Conservation (phyloP, 1,140 invertebrate species). For the Bombus confusus region DNA sequence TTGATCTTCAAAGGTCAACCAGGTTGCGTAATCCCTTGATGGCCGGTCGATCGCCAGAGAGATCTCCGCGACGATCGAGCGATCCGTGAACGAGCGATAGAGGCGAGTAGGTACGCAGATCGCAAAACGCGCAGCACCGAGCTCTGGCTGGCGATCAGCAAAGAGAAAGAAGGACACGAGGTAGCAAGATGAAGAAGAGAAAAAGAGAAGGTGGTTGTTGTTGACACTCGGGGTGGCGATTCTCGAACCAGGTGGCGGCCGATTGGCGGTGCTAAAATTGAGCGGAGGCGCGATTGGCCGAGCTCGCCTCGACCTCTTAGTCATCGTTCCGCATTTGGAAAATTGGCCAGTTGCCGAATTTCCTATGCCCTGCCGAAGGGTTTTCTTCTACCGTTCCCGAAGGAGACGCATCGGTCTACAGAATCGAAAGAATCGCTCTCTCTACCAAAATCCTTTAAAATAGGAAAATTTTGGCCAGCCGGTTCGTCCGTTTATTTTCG, state of each 20-base stretch:
- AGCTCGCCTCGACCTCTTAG: slow-evolving; percentile 61
- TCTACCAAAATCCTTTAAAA: too few relatives aligned
- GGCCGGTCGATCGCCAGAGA: background rate
- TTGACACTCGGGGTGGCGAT: slow-evolving; percentile 67
- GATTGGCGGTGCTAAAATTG: slow-evolving; percentile 70
- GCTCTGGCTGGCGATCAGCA: slow-evolving; percentile 30
- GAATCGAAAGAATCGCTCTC: background rate
- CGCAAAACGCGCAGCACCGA: background rate
- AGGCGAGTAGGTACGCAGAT: background rate
- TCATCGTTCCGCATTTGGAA: slow-evolving; percentile 73
- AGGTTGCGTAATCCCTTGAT: background rate
- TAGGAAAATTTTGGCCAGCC: too few relatives aligned
- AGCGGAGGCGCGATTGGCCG: slow-evolving; percentile 53
- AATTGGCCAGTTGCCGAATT: slow-evolving; percentile 72
- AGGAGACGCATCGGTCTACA: background rate
- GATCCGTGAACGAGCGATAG: background rate
- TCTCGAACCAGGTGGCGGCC: slow-evolving; percentile 56
- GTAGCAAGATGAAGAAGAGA: background rate
- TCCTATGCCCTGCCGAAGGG: slow-evolving; percentile 66
- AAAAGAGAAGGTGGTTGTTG: slow-evolving; percentile 34
- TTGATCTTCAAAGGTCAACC: slow-evolving; percentile 8
- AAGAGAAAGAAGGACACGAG: slow-evolving; percentile 15
- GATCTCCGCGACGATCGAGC: background rate
- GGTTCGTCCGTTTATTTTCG: background rate
- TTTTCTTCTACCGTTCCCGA: slow-evolving; percentile 37